Evolutionary conservation across 2,113 vertebrate species (phyloP).

Genomic region (Baryphthengus martii): DNA sequence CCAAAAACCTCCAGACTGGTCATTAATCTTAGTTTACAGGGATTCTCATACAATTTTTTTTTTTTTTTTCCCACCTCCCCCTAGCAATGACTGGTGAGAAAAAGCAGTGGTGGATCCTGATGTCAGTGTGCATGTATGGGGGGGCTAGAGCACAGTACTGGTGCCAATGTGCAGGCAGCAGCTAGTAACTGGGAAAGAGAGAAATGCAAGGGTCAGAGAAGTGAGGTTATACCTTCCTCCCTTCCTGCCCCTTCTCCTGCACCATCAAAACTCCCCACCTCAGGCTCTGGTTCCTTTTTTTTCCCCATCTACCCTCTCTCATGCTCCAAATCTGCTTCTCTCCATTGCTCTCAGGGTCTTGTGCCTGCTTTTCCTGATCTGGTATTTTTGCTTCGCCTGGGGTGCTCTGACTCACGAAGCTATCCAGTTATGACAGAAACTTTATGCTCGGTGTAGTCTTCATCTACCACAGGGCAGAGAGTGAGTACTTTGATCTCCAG

Average conservation of each 20-base stretch:
- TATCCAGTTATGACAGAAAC: not conserved
- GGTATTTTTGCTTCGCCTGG: not conserved
- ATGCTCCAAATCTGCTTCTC: fast-evolving
- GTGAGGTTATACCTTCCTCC: not conserved
- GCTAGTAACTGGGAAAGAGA: not conserved
- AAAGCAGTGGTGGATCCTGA: not conserved
- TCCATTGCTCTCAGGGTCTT: not conserved
- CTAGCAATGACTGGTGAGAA: not conserved
- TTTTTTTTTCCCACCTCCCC: not conserved
- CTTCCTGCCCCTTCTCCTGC: not conserved
- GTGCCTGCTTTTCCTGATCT: not conserved
- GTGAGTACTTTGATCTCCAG: not conserved
- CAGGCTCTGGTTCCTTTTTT: not conserved
- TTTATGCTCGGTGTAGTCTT: not conserved
- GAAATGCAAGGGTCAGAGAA: not conserved
- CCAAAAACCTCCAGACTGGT: not conserved
- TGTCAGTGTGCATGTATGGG: not conserved
- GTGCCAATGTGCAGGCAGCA: not conserved
- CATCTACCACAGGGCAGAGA: not conserved
- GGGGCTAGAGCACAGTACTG: not conserved
- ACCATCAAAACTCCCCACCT: not conserved
- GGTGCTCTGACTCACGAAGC: not conserved
- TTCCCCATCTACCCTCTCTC: not conserved
- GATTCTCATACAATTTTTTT: not conserved
- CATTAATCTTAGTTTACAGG: not conserved